Evolutionary conservation across 2,113 vertebrate species (phyloP), one percentile per base, ranked within the genome.

Genomic region (Hippocampus zosterae): DNA sequence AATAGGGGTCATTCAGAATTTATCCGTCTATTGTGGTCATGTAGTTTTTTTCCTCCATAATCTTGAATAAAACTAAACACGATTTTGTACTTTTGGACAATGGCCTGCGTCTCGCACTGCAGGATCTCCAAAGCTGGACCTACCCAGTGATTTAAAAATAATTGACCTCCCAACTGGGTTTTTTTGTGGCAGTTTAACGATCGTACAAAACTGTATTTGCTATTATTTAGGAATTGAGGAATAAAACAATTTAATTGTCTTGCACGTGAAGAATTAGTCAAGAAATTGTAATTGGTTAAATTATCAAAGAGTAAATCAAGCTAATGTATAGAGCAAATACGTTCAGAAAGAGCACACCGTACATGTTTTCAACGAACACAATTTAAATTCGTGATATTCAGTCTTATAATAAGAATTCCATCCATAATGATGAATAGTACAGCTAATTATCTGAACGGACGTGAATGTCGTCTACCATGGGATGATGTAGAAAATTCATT

Each of bases 31-130:
- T 0, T 11, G 0, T 2, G 40, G 10, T n/a, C 5, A 16, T 15
- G 1, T 5, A 33, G 59, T 23, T 5, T 61, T 13, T 29, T 57
- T 23, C 21, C 21, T n/a, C 29, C 29, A 57, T 57, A 5, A 33
- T 29, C 7, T 16, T 44, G 41, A 12, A 65, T 8, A 19, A 23
- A 83, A 96, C 96, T 90, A 63, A 92, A 29, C 55, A 96, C 94
- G 21, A 5, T 93, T 94, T 3, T 96, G 96, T 16, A 98, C 90
- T 41, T 96, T 82, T 65, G 98, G 94, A 0, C 81, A 44, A 42
- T 42, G 9, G 41, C 7, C 41, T 42, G 8, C 9, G 2, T 42
- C 7, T 42, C 41, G 1, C 41, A 42, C 41, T 42, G 42, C 42
- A 44, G 8, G 42, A 12, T 44, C 42, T 44, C 42, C 42, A 44